Percentiles rank a stretch among this genome's conserved stretches.
Evolutionary conservation across 2,888 invertebrate species (phyloP).

Genomic region (Tenthredo scrophulariae): DNA sequence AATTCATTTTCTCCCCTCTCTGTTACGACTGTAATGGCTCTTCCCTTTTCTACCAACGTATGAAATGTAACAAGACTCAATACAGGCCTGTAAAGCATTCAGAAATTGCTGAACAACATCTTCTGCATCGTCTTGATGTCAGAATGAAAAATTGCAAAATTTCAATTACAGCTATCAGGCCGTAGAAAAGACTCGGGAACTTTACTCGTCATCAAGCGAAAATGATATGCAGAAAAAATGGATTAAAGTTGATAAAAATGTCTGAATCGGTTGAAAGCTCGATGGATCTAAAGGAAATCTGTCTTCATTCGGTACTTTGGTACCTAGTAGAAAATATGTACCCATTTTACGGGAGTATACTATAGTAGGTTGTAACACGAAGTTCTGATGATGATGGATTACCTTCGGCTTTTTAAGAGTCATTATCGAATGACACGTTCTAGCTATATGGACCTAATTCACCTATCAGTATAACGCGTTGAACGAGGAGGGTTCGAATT

Average conservation of each 20-base stretch:
- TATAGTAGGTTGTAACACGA: neutral
- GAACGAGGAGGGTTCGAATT: neutral
- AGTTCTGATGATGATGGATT: conserved; percentile 37
- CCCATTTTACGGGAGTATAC: conserved; percentile 1
- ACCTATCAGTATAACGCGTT: neutral
- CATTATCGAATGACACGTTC: conserved; percentile 21
- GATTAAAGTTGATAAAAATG: neutral
- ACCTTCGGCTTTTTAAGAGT: conserved; percentile 18
- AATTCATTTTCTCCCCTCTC: neutral
- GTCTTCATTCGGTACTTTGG: conserved; percentile 1
- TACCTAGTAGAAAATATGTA: neutral
- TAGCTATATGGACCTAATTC: neutral
- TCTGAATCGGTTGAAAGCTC: neutral
- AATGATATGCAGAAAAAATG: neutral
- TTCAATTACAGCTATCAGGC: too few relatives aligned
- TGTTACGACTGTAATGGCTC: neutral
- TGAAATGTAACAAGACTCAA: neutral
- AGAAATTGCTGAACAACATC: neutral
- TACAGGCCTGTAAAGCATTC: neutral
- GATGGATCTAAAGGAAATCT: neutral
- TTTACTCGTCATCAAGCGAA: neutral
- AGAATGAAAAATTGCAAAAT: too few relatives aligned
- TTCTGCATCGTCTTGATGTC: too few relatives aligned
- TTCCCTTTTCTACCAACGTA: neutral
- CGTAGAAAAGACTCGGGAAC: neutral